Evolutionary conservation across 2,888 invertebrate genomes (phyloP).

Genomic region (Drosophila mulleri): DNA sequence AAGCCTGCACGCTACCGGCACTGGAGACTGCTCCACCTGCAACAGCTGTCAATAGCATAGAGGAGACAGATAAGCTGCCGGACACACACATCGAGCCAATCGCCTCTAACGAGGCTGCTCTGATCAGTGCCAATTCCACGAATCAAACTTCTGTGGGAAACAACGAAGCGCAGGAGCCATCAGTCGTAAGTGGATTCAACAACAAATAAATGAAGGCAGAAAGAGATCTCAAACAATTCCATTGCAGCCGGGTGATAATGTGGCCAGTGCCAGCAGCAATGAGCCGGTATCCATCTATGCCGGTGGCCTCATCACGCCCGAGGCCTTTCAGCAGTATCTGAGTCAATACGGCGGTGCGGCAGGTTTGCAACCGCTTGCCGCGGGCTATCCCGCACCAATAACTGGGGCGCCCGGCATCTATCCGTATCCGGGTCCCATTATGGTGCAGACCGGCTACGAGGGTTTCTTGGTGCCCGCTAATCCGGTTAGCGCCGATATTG

Average conservation of each 20-base stretch:
- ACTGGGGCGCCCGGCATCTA: constrained; percentile 62
- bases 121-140: constrained; percentile 29
- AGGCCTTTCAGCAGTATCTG: constrained; percentile 83
- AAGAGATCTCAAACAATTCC: not conserved
- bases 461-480: constrained; percentile 84
- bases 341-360: constrained; percentile 80
- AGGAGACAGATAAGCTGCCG: constrained; percentile 62
- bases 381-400: constrained; percentile 68
- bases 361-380: constrained; percentile 56
- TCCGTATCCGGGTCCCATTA: constrained; percentile 81
- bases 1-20: constrained; percentile 50
- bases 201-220: not conserved
- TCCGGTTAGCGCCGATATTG: constrained; percentile 28
- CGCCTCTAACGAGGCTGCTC: constrained; percentile 13
- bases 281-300: constrained; percentile 79
- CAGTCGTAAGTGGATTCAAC: constrained; percentile 42
- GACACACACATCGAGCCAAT: constrained; percentile 36
- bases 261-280: constrained; percentile 70
- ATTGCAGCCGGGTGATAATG: constrained; percentile 64
- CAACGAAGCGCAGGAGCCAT: constrained; percentile 31
- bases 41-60: constrained; percentile 50
- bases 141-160: constrained; percentile 1
- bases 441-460: constrained; percentile 85
- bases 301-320: constrained; percentile 80
- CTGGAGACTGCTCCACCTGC: constrained; percentile 45